Percentiles rank a stretch among this genome's conserved stretches.
These are phyloP conservation scores for Anthoptus insignis DNA, from an alignment of 2,888 invertebrate genomes.

Conservation along the genomic window DNA sequence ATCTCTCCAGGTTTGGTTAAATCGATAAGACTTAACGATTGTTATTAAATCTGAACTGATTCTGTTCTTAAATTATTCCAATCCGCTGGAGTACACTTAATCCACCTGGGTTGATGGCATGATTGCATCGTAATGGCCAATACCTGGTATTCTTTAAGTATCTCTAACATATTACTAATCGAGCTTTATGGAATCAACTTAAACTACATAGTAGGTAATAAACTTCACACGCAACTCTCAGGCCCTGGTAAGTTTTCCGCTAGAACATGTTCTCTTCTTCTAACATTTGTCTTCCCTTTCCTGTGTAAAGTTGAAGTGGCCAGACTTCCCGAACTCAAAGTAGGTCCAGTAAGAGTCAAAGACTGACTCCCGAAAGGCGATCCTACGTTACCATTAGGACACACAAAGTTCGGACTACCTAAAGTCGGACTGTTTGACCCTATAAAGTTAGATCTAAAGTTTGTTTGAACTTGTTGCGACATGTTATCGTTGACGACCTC, in stretches of 20 bases:
- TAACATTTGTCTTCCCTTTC: conserved; percentile 80
- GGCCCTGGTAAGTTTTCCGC: conserved; percentile 95
- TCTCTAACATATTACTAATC: not conserved
- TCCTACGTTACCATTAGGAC: conserved; percentile 77
- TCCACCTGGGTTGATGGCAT: too few species aligned
- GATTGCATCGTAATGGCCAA: too few species aligned
- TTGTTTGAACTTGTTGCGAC: conserved; percentile 65
- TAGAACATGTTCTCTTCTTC: conserved; percentile 92
- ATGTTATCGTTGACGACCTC: conserved; percentile 77
- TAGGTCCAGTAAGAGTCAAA: conserved; percentile 70
- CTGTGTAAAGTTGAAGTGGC: conserved; percentile 80
- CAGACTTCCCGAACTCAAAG: conserved; percentile 77
- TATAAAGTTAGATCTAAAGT: conserved; percentile 77
- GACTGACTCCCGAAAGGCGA: conserved; percentile 79
- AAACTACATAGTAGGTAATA: not conserved
- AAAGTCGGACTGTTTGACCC: conserved; percentile 78
- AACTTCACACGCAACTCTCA: conserved; percentile 94
- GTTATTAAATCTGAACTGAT: too few species aligned
- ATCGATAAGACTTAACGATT: too few species aligned
- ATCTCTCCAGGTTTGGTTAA: too few species aligned
- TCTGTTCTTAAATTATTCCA: too few species aligned
- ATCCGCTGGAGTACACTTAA: too few species aligned
- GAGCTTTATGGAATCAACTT: not conserved
- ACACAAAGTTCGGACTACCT: conserved; percentile 82
- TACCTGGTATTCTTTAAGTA: too few species aligned